Conservation (phyloP, 2,888 invertebrate genomes). For the Incurvaria masculella region DNA sequence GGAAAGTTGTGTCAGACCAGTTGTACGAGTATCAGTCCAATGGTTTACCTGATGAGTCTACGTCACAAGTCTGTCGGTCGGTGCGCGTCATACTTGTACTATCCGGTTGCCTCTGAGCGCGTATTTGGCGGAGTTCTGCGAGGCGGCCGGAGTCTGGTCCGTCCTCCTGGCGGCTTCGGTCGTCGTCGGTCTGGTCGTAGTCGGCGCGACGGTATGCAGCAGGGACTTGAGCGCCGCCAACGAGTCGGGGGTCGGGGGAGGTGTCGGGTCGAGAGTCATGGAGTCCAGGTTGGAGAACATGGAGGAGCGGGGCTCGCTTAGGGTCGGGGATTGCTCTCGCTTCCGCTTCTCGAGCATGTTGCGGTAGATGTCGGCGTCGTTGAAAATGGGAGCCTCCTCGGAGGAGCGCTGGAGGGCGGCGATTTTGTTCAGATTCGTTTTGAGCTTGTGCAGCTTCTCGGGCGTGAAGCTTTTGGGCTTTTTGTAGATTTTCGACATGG, state of each 20-base stretch:
- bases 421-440: slow-evolving; percentile 35
- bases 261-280: background rate
- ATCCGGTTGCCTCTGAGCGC: slow-evolving; percentile 50
- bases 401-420: slow-evolving; percentile 34
- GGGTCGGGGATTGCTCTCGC: background rate
- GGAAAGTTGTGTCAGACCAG: background rate
- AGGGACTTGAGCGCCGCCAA: slow-evolving; percentile 22
- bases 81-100: slow-evolving; percentile 31
- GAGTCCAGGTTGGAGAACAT: too few species aligned
- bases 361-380: slow-evolving; percentile 27
- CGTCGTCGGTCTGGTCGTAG: slow-evolving; percentile 22
- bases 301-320: background rate
- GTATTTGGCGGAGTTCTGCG: slow-evolving; percentile 41
- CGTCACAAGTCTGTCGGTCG: slow-evolving; percentile 17
- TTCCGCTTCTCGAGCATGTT: slow-evolving; percentile 27
- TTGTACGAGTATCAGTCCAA: background rate
- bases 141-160: slow-evolving; percentile 25
- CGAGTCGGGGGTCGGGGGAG: slow-evolving; percentile 37
- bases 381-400: slow-evolving; percentile 31
- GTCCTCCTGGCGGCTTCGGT: slow-evolving; percentile 25
- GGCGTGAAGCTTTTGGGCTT: slow-evolving; percentile 25
- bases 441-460: slow-evolving; percentile 45
- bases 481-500: slow-evolving; percentile 2
- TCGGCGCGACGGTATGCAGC: slow-evolving; percentile 4
- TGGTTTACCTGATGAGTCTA: slow-evolving; percentile 19